A percentile compares a stretch with the other conserved stretches of the same genome.
phyloP scores from a whole-genome alignment of 2,797 vertebrate genomes.

The Spheniscus humboldti region DNA sequence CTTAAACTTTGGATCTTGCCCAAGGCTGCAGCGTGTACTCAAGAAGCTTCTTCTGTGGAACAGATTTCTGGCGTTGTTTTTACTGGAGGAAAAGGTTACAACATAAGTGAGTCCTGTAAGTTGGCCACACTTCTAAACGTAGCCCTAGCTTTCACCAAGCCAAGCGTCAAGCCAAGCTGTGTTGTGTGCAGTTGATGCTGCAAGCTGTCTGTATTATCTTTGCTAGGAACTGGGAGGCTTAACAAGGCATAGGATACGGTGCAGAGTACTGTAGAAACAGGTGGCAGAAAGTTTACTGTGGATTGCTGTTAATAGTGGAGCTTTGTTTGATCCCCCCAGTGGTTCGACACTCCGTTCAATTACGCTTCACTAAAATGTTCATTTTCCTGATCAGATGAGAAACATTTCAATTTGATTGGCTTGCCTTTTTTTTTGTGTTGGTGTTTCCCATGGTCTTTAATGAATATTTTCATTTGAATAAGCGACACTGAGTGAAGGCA shows the following conservation, averaged over 20 bases:
- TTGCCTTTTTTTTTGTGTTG: background rate
- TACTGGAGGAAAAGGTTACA: background rate
- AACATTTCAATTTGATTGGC: background rate
- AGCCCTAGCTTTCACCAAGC: background rate
- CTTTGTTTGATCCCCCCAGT: background rate
- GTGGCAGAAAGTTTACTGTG: background rate
- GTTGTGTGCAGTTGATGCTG: background rate
- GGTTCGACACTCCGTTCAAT: background rate
- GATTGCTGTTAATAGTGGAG: background rate
- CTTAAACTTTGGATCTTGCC: background rate
- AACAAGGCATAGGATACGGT: fast-evolving
- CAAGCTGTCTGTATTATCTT: background rate
- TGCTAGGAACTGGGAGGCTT: background rate
- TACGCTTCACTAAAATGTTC: background rate
- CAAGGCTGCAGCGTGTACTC: background rate
- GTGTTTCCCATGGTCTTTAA: background rate
- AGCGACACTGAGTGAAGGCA: background rate
- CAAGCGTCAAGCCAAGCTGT: too few relatives aligned
- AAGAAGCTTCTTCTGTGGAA: background rate
- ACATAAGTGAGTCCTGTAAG: background rate
- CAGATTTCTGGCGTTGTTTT: background rate
- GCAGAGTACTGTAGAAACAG: background rate
- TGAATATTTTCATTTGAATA: background rate
- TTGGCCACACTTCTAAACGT: background rate
- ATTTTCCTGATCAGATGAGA: background rate